Conservation (phyloP, 2,113 vertebrate species). For the Alectura lathami region DNA sequence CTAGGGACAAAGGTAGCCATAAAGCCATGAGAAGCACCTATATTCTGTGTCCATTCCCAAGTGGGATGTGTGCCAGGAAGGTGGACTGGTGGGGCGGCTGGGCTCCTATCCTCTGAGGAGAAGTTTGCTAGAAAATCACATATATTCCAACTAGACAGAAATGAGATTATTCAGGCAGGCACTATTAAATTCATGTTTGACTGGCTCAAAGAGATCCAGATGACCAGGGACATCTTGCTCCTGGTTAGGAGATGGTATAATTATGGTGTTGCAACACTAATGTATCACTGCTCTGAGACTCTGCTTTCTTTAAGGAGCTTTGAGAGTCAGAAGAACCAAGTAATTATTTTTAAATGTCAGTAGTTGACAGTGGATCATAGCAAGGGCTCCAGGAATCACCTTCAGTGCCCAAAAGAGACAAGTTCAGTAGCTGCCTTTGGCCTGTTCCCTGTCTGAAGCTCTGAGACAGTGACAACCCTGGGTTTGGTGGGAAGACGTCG, state of each 20-base stretch:
- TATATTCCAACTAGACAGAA: neutral
- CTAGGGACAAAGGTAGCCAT: constrained; percentile 21
- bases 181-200: neutral
- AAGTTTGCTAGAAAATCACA: neutral
- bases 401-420: neutral
- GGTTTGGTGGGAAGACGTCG: neutral
- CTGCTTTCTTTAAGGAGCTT: neutral
- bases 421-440: neutral
- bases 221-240: neutral
- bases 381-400: neutral
- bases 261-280: neutral
- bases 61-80: neutral
- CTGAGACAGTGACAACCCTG: neutral
- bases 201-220: neutral
- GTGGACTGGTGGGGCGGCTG: neutral
- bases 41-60: neutral
- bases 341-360: neutral
- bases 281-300: neutral
- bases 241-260: neutral
- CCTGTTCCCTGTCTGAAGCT: neutral
- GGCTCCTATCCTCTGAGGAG: neutral
- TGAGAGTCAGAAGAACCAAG: neutral
- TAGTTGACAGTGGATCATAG: neutral
- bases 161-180: neutral
- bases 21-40: neutral